These are phyloP conservation scores for Lepus townsendii DNA, from an alignment of 2,797 vertebrate species.

Conservation along the genomic window DNA sequence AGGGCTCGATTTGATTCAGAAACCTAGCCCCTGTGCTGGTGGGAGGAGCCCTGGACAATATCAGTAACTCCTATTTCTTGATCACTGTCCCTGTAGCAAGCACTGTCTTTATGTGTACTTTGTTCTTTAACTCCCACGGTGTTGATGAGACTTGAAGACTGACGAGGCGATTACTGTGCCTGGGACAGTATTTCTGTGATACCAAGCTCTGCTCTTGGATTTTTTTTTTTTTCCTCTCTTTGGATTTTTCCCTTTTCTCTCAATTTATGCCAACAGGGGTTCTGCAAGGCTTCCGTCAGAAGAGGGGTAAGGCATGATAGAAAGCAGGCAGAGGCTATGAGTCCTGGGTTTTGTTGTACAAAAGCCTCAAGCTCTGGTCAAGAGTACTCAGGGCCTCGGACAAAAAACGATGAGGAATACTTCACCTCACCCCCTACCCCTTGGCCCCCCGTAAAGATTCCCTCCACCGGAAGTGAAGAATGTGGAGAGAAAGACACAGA, in stretches of 20 bases:
- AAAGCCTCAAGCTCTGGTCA: conserved; percentile 25
- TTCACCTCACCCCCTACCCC: not conserved
- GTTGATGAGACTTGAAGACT: conserved; percentile 22
- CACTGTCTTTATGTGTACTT: not conserved
- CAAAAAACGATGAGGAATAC: not conserved
- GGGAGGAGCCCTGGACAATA: conserved; percentile 23
- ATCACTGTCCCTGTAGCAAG: not conserved
- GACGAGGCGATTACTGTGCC: not conserved
- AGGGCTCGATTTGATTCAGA: conserved; percentile 6
- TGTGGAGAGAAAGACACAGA: not conserved
- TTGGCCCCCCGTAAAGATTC: not conserved
- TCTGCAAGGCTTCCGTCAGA: conserved; percentile 49
- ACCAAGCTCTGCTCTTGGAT: not conserved
- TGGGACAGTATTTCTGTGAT: conserved; percentile 20
- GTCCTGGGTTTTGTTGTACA: conserved; percentile 9
- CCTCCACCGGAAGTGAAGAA: not conserved
- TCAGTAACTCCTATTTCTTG: conserved; percentile 28
- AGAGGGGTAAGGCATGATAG: not conserved
- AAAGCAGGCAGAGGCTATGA: conserved; percentile 50
- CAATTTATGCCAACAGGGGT: not conserved
- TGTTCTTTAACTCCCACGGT: conserved; percentile 52
- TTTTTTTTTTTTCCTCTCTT: not conserved
- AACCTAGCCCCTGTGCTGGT: not conserved
- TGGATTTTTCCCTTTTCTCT: conserved; percentile 34
- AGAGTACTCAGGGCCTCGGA: conserved; percentile 4